A percentile compares a stretch with the other conserved stretches of the same genome.
These are phyloP conservation scores for Cricetomys ansorgei DNA, from an alignment of 2,113 vertebrate genomes.

Conservation along the genomic window DNA sequence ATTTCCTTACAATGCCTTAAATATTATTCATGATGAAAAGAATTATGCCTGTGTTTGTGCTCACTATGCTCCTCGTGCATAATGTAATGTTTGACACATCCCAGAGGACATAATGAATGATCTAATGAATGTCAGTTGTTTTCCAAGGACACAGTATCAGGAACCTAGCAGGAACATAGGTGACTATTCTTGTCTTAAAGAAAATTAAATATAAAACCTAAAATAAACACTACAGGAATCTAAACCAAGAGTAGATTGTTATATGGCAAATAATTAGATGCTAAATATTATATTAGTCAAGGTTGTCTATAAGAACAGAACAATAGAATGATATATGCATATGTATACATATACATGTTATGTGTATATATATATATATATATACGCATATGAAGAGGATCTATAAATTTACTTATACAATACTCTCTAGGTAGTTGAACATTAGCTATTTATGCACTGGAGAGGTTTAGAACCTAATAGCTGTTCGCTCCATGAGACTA, in stretches of 20 bases:
- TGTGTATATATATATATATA: background rate
- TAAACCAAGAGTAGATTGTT: background rate
- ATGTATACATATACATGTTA: too few species aligned
- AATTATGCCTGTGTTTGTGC: background rate
- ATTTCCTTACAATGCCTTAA: background rate
- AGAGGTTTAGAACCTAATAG: background rate
- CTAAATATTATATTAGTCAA: background rate
- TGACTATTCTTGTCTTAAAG: background rate
- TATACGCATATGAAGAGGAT: background rate
- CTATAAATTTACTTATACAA: background rate
- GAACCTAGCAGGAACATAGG: background rate
- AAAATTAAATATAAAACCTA: background rate
- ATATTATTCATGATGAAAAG: background rate
- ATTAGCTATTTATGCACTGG: background rate
- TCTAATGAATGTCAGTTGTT: background rate
- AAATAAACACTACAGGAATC: background rate
- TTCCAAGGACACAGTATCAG: background rate
- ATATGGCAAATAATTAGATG: background rate
- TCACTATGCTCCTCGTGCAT: background rate
- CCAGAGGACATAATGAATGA: background rate
- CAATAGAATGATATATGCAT: background rate
- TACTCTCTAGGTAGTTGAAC: background rate
- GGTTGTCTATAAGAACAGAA: background rate
- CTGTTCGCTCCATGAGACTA: background rate
- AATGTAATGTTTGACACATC: background rate